phyloP scores from a whole-genome alignment of 2,797 vertebrate genomes.

The Potorous gilbertii region DNA sequence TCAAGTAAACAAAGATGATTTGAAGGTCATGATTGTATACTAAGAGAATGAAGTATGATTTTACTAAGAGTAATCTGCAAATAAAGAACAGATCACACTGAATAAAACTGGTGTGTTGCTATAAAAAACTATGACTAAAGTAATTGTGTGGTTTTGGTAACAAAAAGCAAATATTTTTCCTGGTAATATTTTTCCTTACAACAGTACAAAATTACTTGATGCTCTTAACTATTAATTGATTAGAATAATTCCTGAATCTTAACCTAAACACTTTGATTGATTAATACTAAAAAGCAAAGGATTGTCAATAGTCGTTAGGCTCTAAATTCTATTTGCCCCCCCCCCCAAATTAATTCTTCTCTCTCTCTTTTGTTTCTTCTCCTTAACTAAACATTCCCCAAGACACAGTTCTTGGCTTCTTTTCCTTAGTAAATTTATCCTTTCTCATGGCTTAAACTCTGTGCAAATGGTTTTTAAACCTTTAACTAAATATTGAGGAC shows the following conservation, averaged over 20 bases:
- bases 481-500: neutral
- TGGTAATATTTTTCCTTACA: neutral
- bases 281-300: neutral
- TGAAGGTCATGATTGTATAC: neutral
- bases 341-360: neutral
- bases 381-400: neutral
- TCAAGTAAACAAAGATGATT: conserved; percentile 19
- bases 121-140: neutral
- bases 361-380: neutral
- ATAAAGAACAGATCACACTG: neutral
- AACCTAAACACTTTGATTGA: neutral
- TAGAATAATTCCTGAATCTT: neutral
- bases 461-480: neutral
- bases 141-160: neutral
- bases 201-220: neutral
- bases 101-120: neutral
- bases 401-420: neutral
- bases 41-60: conserved; percentile 8
- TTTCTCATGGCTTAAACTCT: neutral
- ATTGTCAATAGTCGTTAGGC: neutral
- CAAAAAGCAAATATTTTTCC: neutral
- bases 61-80: conserved; percentile 7
- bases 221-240: neutral
- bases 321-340: neutral
- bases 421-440: neutral